Evolutionary conservation across 2,797 vertebrate genomes (phyloP), one percentile per base, ranked within the genome.

Genomic region (Protosalanx chinensis): DNA sequence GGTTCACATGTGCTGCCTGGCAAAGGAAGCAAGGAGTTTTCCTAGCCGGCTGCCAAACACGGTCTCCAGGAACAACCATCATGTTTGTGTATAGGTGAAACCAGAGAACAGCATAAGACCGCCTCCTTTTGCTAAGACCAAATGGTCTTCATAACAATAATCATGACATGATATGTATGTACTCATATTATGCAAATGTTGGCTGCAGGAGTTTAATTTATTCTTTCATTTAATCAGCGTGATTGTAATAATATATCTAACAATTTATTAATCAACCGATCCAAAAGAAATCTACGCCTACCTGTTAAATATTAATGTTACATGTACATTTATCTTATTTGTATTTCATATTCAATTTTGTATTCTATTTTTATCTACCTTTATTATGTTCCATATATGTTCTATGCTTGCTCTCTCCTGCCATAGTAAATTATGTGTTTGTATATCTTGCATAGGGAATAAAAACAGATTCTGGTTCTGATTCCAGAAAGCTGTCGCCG

Each of bases 21-120:
- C 70, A 77, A 57, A 67, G 59, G 49, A 32, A 67, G 18, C 61
- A 61, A 46, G 61, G 70, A 77, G 37, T n/a, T 82, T 79, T 82
- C 74, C 85, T 82, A 72, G 60, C 61, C 53, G 67, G 62, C 67
- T 76, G 76, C 70, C 70, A 79, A 72, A 68, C 20, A 58, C 16
- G 69, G 64, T 76, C 63, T 20, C 4, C 29, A 65, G 6, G 32
- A 75, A 76, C 75, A 73, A 73, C 63, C 57, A 59, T 62, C 66
- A 46, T 53, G 30, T n/a, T 71, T 58, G 68, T 51, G 71, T 69
- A 75, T 76, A 66, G 79, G 61, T 35, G 13, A 80, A 74, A 74
- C 69, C 57, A 69, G 51, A 63, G 56, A 68, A 64, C 41, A 12
- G 41, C 13, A 8, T 13, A 46, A 12, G 2, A 12, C 41, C 1